Evolutionary conservation across 2,888 invertebrate species (phyloP), one percentile per base, ranked within the genome.

Genomic region (Diachrysia chrysitis): DNA sequence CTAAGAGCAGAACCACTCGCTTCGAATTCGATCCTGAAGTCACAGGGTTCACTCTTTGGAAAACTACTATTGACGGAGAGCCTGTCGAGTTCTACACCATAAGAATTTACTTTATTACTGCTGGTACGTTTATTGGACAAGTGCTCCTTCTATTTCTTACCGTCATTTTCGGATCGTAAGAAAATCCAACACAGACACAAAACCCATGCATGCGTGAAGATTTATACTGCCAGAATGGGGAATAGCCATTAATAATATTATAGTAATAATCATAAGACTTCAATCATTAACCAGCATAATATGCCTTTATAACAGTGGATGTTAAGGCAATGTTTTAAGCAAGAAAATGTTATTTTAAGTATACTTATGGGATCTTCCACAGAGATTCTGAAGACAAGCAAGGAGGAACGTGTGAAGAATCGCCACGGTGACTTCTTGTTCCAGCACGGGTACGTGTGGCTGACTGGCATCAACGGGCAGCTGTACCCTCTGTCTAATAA

Each of bases 391-490:
- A 54, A 53, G 0, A 58, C 9, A 10, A 37, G 21, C 32, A 7
- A 51, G 2, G 53, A n/a, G 5, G 53, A n/a, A 23, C 78, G 85
- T 29, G n/a, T 78, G 23, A 81, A 69, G 16, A 58, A 35, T 14
- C 82, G 73, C 10, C 59, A 73, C 25, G 1, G 56, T 0, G 48
- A 32, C 6, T 75, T 73, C 17, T 73, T 82, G 1, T 72, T 88
- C 9, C 82, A 82, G 59, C 76, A 83, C 19, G 78, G 66, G 14
- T 82, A 73, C 1, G 58, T 89, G 5, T 88, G 87, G 86, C 69
- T 88, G 21, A 80, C 78, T 1, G 83, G 85, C 46, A 66, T 72
- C 58, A 46, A 82, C 53, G 73, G 73, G 2, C 60, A 81, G 7
- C 73, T 87, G 16, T 32, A 79, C 61, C 78, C 75, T 64, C 71